phyloP scores from a whole-genome alignment of 2,888 invertebrate species.

The Deilephila elpenor region DNA sequence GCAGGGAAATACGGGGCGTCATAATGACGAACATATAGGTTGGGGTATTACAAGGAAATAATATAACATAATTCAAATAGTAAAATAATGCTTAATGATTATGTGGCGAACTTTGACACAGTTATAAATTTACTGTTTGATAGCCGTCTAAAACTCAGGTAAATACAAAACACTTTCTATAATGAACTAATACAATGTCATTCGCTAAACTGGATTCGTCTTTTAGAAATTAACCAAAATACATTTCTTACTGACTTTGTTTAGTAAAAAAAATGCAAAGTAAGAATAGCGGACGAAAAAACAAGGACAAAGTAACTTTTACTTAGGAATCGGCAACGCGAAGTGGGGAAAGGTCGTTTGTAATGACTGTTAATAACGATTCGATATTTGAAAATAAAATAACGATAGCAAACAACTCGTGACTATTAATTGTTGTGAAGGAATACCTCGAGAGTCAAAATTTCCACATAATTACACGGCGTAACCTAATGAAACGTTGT shows the following conservation, averaged over 20 bases:
- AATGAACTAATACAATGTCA: not conserved
- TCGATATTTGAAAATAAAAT: conserved; percentile 20
- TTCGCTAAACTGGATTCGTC: not conserved
- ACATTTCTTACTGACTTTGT: not conserved
- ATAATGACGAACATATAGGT: conserved; percentile 39
- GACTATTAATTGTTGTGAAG: conserved; percentile 32
- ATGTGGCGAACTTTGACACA: conserved; percentile 6
- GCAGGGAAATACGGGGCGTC: conserved; percentile 49
- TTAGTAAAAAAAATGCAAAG: conserved; percentile 9
- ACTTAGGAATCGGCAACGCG: conserved; percentile 12
- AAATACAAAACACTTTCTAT: not conserved
- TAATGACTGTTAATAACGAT: conserved; percentile 18
- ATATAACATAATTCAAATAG: conserved; percentile 32
- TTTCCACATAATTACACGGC: conserved; percentile 59
- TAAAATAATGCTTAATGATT: conserved; percentile 1
- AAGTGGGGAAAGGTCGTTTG: conserved; percentile 24
- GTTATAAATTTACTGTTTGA: not conserved
- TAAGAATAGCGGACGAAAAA: not conserved
- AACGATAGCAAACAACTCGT: conserved; percentile 23
- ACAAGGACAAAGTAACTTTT: conserved; percentile 26
- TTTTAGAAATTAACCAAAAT: not conserved
- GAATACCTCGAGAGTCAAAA: conserved; percentile 39
- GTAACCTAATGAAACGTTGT: conserved; percentile 71
- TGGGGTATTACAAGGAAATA: conserved; percentile 50
- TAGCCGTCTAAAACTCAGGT: not conserved